These are phyloP conservation scores for Macroglossus sobrinus DNA, from an alignment of 2,113 vertebrate genomes.

Conservation along the genomic window DNA sequence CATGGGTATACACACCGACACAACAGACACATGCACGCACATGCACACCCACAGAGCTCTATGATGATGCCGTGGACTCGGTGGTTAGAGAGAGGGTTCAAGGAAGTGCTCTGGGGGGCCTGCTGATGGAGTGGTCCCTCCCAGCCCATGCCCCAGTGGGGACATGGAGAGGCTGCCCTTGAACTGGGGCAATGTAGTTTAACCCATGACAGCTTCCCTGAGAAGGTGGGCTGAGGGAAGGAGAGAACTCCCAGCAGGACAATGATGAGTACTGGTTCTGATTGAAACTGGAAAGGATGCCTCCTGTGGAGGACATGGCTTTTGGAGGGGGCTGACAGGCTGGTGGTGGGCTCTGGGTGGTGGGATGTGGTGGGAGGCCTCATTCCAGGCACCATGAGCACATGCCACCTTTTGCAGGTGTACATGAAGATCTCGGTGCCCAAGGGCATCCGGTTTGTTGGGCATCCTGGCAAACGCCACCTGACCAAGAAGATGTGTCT, in stretches of 20 bases:
- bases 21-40: fast-evolving
- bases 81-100: background rate
- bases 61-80: background rate
- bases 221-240: background rate
- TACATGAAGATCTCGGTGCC: slow-evolving; percentile 91
- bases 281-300: background rate
- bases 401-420: slow-evolving; percentile 81
- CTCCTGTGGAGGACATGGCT: no score
- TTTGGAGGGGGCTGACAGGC: background rate
- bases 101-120: background rate
- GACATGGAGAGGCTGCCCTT: background rate
- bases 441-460: slow-evolving; percentile 92
- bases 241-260: background rate
- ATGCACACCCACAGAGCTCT: background rate
- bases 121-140: background rate
- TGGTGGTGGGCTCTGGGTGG: fast-evolving
- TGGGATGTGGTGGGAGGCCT: fast-evolving
- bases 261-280: background rate
- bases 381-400: fast-evolving
- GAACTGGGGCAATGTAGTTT: no score
- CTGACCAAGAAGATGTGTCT: slow-evolving; percentile 93
- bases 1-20: background rate
- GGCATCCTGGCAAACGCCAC: slow-evolving; percentile 91
- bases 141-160: background rate
- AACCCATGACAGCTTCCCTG: no score